A percentile compares a stretch with the other conserved stretches of the same genome.
phyloP scores from a whole-genome alignment of 2,888 invertebrate species.

The Phyllotreta striolata region DNA sequence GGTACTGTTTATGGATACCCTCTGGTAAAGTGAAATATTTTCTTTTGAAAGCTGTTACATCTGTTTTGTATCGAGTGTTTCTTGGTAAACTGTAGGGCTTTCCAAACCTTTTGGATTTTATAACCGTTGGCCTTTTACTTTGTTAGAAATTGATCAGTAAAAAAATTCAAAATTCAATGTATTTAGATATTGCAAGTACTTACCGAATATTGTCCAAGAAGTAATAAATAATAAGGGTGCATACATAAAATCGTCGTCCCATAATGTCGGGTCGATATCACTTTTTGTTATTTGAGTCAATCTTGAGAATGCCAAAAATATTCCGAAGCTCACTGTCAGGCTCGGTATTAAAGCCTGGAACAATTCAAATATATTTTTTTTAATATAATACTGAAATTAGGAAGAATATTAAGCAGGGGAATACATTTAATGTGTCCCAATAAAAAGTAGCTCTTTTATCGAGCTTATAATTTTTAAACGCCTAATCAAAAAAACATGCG shows the following conservation, averaged over 20 bases:
- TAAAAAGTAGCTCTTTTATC: too few species aligned
- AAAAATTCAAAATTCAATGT: constrained; percentile 4
- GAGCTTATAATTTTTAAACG: too few species aligned
- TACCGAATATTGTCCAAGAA: constrained; percentile 65
- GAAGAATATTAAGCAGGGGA: too few species aligned
- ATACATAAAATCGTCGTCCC: constrained; percentile 68
- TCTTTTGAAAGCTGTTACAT: too few species aligned
- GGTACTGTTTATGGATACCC: background rate
- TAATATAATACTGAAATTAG: too few species aligned
- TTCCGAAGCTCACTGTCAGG: constrained; percentile 65
- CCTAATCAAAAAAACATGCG: too few species aligned
- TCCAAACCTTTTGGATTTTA: too few species aligned
- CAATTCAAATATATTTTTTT: constrained; percentile 41
- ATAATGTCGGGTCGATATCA: constrained; percentile 61
- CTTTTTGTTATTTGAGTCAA: constrained; percentile 62
- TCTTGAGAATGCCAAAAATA: constrained; percentile 65
- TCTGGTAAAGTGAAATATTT: background rate
- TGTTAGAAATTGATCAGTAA: background rate
- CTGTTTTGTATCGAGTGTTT: too few species aligned
- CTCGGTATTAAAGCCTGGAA: constrained; percentile 69
- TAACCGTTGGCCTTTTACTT: too few species aligned
- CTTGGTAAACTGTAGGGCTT: background rate
- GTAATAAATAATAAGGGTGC: constrained; percentile 69
- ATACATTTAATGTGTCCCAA: too few species aligned
- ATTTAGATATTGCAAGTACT: constrained; percentile 35